Evolutionary conservation across 2,113 vertebrate species (phyloP), one percentile per base, ranked within the genome.

Genomic region (Todiramphus saurophagus): DNA sequence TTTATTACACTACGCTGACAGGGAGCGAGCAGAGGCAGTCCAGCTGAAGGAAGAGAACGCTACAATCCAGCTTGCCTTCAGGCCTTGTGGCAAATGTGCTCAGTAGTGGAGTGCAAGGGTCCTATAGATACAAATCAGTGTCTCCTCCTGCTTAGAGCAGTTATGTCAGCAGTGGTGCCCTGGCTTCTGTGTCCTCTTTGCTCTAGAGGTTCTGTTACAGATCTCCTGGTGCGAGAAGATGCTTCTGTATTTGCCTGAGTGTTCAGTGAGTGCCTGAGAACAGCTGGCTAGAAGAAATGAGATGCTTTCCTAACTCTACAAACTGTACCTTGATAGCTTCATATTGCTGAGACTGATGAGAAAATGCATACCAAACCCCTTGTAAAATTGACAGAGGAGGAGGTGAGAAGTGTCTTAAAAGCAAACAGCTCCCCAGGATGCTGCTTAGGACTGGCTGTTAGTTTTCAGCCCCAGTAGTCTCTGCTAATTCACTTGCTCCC

Each of bases 391-490:
- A 16, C 23, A 53, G 60, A 78, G 56, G n/a, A 74, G 44, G 25
- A 48, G 37, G 43, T 48, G 73, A 93, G 43, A 11, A 93, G 27
- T 30, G 10, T 43, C 60, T 81, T 74, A 74, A 84, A 87, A 48
- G 44, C 83, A 82, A 76, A 72, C 31, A 60, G 35, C 69, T 90
- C 68, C 56, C 50, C 68, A 63, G 80, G 76, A 67, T 72, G 37
- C 64, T 77, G 16, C 59, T 90, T 48, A 72, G 48, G 43, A 51
- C 51, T 78, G 73, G 21, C 35, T 94, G 66, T 56, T 75, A 28
- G 64, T 72, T 95, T 89, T 78, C 73, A 96, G 91, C 81, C 60
- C 43, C 83, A 74, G 62, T 8, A 69, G 69, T 84, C 87, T 60
- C 77, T 76, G n/a, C 33, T 63, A 74, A 80, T 77, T 92, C 86